phyloP scores from a whole-genome alignment of 2,113 vertebrate species.

The Pungitius pungitius region DNA sequence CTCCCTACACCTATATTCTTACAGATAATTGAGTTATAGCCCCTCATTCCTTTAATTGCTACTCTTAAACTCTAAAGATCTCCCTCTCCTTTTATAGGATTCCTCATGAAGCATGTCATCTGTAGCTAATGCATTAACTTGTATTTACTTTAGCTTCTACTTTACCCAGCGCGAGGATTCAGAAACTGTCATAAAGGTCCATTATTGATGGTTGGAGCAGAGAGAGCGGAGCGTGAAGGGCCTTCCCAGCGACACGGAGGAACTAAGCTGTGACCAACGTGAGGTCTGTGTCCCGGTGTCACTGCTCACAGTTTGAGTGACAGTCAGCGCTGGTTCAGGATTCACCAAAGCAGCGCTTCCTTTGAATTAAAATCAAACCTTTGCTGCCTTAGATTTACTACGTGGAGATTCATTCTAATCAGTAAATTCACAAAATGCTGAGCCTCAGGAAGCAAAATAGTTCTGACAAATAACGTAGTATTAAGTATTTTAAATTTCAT shows the following conservation, averaged over 20 bases:
- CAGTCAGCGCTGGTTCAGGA: neutral
- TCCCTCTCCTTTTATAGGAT: constrained; percentile 22
- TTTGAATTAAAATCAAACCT: neutral
- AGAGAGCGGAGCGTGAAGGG: constrained; percentile 19
- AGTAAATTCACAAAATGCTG: neutral
- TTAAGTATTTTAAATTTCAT: neutral
- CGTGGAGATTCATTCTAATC: neutral
- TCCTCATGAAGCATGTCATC: constrained; percentile 28
- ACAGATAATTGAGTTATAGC: constrained; percentile 40
- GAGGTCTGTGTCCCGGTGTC: constrained; percentile 2
- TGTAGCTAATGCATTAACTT: constrained; percentile 35
- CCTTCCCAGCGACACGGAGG: constrained; percentile 25
- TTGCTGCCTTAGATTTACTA: neutral
- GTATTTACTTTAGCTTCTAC: constrained; percentile 15
- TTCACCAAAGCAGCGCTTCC: neutral
- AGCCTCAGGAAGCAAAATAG: neutral
- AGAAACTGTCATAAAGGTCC: constrained; percentile 45
- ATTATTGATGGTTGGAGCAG: constrained; percentile 29
- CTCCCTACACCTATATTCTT: constrained; percentile 20
- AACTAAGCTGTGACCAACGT: constrained; percentile 22
- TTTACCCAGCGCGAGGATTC: constrained; percentile 28
- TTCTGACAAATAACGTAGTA: neutral
- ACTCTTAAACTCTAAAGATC: constrained; percentile 28
- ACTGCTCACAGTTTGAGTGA: constrained; percentile 1
- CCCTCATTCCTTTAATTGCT: constrained; percentile 35